These are phyloP conservation scores for Merodon equestris DNA, from an alignment of 2,888 invertebrate genomes.

Conservation along the genomic window DNA sequence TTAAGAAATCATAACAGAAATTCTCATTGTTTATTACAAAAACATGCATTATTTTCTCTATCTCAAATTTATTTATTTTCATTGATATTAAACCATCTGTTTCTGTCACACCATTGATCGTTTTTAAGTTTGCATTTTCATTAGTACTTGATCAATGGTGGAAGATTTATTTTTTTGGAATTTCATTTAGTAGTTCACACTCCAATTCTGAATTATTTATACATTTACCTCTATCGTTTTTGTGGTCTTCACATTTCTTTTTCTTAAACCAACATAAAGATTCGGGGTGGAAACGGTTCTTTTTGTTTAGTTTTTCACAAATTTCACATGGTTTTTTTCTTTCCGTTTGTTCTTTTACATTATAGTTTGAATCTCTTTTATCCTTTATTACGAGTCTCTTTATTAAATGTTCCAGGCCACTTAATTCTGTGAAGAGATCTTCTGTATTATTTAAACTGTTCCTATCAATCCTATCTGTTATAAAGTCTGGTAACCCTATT, in stretches of 20 bases:
- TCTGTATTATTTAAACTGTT: conserved; percentile 70
- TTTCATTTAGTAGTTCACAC: conserved; percentile 19
- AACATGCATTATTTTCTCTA: conserved; percentile 50
- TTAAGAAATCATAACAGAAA: conserved; percentile 57
- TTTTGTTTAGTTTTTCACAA: conserved; percentile 50
- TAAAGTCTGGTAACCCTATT: conserved; percentile 70
- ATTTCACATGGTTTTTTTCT: too few species aligned
- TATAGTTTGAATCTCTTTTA: conserved; percentile 71
- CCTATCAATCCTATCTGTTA: conserved; percentile 71
- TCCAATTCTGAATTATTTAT: conserved; percentile 41
- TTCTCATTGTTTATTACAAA: conserved; percentile 51
- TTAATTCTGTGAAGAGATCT: conserved; percentile 72
- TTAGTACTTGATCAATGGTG: conserved; percentile 5
- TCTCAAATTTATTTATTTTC: conserved; percentile 55
- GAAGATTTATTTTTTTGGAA: conserved; percentile 10
- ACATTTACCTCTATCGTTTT: conserved; percentile 13
- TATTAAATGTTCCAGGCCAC: conserved; percentile 62
- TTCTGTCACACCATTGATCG: conserved; percentile 44
- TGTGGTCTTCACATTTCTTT: conserved; percentile 31
- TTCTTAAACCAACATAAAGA: conserved; percentile 33
- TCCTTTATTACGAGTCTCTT: conserved; percentile 9
- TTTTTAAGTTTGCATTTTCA: conserved; percentile 20
- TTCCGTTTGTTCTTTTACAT: conserved; percentile 70
- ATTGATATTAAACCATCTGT: conserved; percentile 36
- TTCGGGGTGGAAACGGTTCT: conserved; percentile 43